Evolutionary conservation across 2,797 vertebrate species (phyloP), one percentile per base, ranked within the genome.

Genomic region (Galaxias olidus): DNA sequence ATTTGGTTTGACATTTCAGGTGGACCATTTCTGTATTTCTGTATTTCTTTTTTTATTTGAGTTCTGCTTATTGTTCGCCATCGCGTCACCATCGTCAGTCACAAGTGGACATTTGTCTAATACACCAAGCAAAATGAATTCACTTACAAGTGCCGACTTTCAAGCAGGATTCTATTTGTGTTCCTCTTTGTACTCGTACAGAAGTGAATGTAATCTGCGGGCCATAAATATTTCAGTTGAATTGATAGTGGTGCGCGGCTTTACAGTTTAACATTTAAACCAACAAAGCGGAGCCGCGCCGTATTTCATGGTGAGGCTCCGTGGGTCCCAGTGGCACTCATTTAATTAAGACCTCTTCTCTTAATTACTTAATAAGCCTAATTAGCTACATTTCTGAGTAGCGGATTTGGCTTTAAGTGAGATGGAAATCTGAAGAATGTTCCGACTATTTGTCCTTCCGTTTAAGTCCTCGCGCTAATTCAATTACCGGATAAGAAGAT

Each of bases 291-390:
- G 70, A 48, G 30, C 69, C 1, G 66, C 71, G 19, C 77, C 75
- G 74, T 73, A 79, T 89, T 87, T 88, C 81, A 81, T 79, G 82
- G 79, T 80, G 85, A 75, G 79, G 82, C 83, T 80, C 70, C 76
- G 67, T 69, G 68, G 76, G 86, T 91, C 88, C 88, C 87, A 84
- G 78, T 90, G 88, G 89, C 83, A 56, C 85, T 80, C 78, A 89
- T 86, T 88, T 89, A 91, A 91, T 91, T 91, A 90, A 91, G 88
- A 88, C 86, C 87, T 88, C 85, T 84, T 58, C 60, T 88, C 88
- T 90, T 90, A 91, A 91, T 90, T 89, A 91, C 88, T 89, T 91
- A 92, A 91, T 91, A 89, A 83, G 84, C 77, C 84, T 88, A 91
- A 91, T 92, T 91, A 90, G 88, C 80, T 83, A 83, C 77, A 80